phyloP scores from a whole-genome alignment of 2,113 vertebrate genomes.

The Heptranchias perlo region DNA sequence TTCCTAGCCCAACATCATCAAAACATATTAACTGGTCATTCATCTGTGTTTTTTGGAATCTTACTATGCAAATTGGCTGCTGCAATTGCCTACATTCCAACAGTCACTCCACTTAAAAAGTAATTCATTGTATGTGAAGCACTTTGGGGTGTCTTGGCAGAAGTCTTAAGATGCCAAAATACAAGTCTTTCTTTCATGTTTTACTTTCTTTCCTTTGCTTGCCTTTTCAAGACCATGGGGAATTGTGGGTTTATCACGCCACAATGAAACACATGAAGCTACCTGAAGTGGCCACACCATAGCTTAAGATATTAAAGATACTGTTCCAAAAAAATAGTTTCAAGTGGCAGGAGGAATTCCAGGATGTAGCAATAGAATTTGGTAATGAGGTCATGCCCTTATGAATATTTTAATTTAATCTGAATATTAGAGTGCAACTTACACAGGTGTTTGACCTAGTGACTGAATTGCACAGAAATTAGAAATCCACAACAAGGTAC shows the following conservation, averaged over 20 bases:
- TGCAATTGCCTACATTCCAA: background rate
- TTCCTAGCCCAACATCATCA: too few species aligned
- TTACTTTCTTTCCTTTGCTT: background rate
- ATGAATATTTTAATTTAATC: background rate
- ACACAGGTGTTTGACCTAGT: background rate
- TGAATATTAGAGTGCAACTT: background rate
- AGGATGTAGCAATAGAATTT: background rate
- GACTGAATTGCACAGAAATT: background rate
- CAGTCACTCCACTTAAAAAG: background rate
- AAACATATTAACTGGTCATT: too few species aligned
- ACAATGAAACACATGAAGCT: too few species aligned
- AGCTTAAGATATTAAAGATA: background rate
- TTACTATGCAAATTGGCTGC: background rate
- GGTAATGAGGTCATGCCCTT: background rate
- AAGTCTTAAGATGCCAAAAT: background rate
- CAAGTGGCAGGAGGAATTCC: background rate
- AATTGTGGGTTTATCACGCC: background rate
- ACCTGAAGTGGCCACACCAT: too few species aligned
- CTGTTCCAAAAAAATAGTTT: background rate
- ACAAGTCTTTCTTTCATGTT: background rate
- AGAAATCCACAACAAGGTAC: background rate
- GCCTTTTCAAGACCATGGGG: background rate
- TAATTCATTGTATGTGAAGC: background rate
- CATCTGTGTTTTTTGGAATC: too few species aligned
- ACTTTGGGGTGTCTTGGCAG: background rate